phyloP scores from a whole-genome alignment of 2,797 vertebrate species.

The Tamandua tetradactyla region DNA sequence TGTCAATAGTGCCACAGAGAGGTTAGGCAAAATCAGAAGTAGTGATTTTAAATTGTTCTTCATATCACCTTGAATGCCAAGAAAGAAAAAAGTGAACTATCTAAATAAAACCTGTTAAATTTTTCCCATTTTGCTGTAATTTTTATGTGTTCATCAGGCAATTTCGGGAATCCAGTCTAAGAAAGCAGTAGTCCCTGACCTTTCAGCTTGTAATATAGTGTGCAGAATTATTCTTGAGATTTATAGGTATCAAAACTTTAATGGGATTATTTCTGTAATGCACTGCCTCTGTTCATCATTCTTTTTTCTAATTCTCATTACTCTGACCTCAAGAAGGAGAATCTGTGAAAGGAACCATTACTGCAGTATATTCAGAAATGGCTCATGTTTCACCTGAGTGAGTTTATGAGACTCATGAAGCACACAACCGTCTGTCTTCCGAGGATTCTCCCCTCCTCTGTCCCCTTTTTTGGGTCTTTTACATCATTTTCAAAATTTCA shows the following conservation, averaged over 20 bases:
- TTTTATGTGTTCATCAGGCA: slow-evolving; percentile 49
- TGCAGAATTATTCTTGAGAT: slow-evolving; percentile 67
- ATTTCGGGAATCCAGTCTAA: slow-evolving; percentile 13
- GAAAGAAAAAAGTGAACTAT: slow-evolving; percentile 24
- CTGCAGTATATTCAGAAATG: slow-evolving; percentile 1
- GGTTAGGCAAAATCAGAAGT: background rate
- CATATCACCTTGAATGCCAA: background rate
- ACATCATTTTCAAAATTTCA: background rate
- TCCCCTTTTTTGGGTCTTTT: background rate
- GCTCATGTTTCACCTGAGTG: slow-evolving; percentile 45
- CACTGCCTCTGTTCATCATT: slow-evolving; percentile 49
- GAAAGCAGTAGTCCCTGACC: slow-evolving; percentile 16
- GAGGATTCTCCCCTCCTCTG: background rate
- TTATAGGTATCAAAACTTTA: slow-evolving; percentile 61
- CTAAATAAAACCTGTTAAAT: slow-evolving; percentile 37
- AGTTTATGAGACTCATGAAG: slow-evolving; percentile 36
- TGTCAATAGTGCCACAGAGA: background rate
- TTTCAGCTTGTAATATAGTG: slow-evolving; percentile 37
- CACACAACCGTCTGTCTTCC: background rate
- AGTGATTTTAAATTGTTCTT: slow-evolving; percentile 20
- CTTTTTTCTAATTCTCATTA: slow-evolving; percentile 70
- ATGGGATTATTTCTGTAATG: slow-evolving; percentile 70
- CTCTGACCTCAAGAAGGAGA: slow-evolving; percentile 71
- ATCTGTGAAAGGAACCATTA: slow-evolving; percentile 6
- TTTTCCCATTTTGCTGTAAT: background rate